Conservation (phyloP, 64 coral and sea anemone species). For the Dendronephthya gigantea region DNA sequence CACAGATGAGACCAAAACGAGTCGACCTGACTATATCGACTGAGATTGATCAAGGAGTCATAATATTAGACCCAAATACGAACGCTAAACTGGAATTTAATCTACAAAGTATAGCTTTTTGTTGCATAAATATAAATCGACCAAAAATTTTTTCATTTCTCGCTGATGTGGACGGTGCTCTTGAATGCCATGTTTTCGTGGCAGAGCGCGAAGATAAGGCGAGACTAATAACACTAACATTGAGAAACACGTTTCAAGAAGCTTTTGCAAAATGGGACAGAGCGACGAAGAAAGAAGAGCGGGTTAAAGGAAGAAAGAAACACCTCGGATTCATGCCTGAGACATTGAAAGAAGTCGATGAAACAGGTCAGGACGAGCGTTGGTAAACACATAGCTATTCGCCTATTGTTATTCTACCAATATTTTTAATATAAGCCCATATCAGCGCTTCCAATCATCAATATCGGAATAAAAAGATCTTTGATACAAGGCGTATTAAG, state of each 20-base stretch:
- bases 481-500: too few species aligned
- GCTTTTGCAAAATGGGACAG: not conserved
- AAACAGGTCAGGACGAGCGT: not conserved
- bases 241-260: slow-evolving; percentile 3
- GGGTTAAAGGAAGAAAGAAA: not conserved
- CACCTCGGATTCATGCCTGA: not conserved
- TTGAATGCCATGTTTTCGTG: not conserved
- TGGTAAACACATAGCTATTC: not conserved
- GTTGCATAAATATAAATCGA: not conserved
- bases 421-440: not conserved
- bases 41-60: not conserved
- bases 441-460: too few species aligned
- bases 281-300: not conserved
- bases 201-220: slow-evolving; percentile 13
- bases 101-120: slow-evolving; percentile 10
- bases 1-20: not conserved
- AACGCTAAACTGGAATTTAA: slow-evolving; percentile 5
- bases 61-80: not conserved
- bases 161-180: not conserved
- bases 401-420: not conserved
- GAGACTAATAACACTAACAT: not conserved
- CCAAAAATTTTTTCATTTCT: not conserved
- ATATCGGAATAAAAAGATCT: too few species aligned
- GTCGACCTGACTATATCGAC: not conserved
- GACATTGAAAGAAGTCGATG: not conserved